Conservation (phyloP, 53 echinoderm and acorn worm genomes). For the Patiria pectinifera region DNA sequence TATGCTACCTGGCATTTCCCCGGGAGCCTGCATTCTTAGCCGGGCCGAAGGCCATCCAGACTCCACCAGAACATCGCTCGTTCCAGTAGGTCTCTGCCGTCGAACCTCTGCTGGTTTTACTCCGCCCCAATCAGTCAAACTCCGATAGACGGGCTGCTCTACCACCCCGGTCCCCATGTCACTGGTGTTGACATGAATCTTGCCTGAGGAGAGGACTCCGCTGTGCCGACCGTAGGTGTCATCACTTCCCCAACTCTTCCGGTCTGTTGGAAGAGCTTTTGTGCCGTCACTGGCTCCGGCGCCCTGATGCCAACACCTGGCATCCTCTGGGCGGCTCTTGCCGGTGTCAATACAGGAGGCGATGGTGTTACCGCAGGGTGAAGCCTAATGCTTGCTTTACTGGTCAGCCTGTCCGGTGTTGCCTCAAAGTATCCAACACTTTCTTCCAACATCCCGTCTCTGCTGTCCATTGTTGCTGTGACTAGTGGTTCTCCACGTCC, state of each 20-base stretch:
- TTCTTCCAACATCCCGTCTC: too few species aligned
- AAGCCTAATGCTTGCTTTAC: not conserved
- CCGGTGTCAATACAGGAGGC: not conserved
- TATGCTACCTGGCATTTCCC: too few species aligned
- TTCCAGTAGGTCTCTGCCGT: too few species aligned
- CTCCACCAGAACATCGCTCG: too few species aligned
- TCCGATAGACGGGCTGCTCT: too few species aligned
- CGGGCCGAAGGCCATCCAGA: too few species aligned
- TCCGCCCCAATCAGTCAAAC: too few species aligned
- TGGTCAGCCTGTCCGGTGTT: not conserved
- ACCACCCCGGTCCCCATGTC: too few species aligned
- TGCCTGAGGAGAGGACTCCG: not conserved
- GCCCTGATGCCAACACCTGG: not conserved
- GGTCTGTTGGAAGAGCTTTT: not conserved
- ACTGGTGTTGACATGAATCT: not conserved
- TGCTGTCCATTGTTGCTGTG: too few species aligned
- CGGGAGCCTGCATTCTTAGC: too few species aligned
- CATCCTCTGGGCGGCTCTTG: not conserved
- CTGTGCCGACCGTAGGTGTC: not conserved
- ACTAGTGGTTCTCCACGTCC: too few species aligned
- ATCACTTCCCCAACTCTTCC: not conserved
- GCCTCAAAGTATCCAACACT: not conserved
- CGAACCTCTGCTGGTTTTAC: not conserved
- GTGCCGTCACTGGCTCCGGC: not conserved
- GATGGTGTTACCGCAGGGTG: not conserved